These are phyloP conservation scores for Drosophila dives DNA, from an alignment of 2,888 invertebrate species.

Conservation along the genomic window DNA sequence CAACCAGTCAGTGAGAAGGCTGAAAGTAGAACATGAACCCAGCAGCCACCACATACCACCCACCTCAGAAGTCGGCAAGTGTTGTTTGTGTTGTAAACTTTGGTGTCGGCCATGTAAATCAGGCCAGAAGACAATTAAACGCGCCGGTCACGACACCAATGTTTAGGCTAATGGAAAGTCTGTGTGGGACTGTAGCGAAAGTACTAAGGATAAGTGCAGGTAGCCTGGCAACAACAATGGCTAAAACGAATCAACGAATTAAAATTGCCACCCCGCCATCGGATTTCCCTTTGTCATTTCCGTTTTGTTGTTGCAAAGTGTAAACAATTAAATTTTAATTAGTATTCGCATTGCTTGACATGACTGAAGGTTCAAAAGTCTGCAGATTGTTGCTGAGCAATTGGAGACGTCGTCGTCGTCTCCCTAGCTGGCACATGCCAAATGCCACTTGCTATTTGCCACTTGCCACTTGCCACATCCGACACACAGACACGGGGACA, in stretches of 20 bases:
- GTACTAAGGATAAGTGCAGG: slow-evolving; percentile 8
- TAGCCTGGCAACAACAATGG: not conserved
- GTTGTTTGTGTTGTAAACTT: slow-evolving; percentile 57
- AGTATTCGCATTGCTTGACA: slow-evolving; percentile 73
- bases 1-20: not conserved
- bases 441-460: slow-evolving; percentile 4
- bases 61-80: not conserved
- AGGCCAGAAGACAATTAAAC: slow-evolving; percentile 65
- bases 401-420: slow-evolving; percentile 13
- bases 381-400: slow-evolving; percentile 22
- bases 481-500: slow-evolving; percentile 22
- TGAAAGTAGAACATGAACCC: not conserved
- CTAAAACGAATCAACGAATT: slow-evolving; percentile 2
- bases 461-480: slow-evolving; percentile 26
- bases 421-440: slow-evolving; percentile 13
- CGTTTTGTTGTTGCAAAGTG: slow-evolving; percentile 69
- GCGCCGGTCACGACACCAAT: slow-evolving; percentile 71
- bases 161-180: slow-evolving; percentile 66
- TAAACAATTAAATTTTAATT: slow-evolving; percentile 80
- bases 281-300: slow-evolving; percentile 55
- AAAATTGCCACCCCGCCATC: slow-evolving; percentile 1
- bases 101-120: slow-evolving; percentile 68
- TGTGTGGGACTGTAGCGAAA: slow-evolving; percentile 15
- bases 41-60: not conserved
- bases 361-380: slow-evolving; percentile 16